These are phyloP conservation scores for Zosterops lateralis DNA, from an alignment of 2,113 vertebrate species.

Conservation along the genomic window DNA sequence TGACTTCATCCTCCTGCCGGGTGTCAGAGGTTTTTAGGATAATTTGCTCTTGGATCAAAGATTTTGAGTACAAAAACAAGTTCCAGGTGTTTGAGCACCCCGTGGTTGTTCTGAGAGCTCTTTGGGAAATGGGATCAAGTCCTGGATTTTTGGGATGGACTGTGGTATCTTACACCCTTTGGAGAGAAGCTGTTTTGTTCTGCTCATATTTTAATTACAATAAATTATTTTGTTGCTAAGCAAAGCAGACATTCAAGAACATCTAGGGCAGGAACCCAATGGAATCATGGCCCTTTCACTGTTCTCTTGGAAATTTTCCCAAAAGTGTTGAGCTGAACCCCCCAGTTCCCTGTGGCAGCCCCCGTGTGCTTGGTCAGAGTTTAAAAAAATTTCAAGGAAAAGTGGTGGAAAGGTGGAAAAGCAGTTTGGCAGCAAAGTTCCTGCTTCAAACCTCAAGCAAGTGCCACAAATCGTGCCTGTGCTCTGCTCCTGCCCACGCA, in stretches of 20 bases:
- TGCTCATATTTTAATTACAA: background rate
- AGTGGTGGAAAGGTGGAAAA: background rate
- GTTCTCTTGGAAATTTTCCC: background rate
- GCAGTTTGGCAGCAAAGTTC: background rate
- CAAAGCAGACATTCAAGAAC: constrained; percentile 22
- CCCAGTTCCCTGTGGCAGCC: background rate
- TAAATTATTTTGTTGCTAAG: background rate
- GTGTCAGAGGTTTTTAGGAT: background rate
- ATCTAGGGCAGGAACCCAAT: background rate
- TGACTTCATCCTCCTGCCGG: rapidly evolving
- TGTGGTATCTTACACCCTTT: background rate
- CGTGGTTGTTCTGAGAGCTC: background rate
- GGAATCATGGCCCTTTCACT: background rate
- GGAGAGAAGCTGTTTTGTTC: background rate
- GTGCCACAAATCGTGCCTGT: background rate
- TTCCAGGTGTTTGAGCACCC: background rate
- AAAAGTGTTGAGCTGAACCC: background rate
- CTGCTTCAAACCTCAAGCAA: background rate
- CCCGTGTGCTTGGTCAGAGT: background rate
- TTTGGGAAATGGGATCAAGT: background rate
- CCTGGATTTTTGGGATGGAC: background rate
- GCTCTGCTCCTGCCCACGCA: background rate
- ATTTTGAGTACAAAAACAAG: background rate
- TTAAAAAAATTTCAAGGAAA: background rate
- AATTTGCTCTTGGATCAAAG: background rate